These are phyloP conservation scores for Thinocorus orbignyianus DNA, from an alignment of 2,113 vertebrate species.

Conservation along the genomic window DNA sequence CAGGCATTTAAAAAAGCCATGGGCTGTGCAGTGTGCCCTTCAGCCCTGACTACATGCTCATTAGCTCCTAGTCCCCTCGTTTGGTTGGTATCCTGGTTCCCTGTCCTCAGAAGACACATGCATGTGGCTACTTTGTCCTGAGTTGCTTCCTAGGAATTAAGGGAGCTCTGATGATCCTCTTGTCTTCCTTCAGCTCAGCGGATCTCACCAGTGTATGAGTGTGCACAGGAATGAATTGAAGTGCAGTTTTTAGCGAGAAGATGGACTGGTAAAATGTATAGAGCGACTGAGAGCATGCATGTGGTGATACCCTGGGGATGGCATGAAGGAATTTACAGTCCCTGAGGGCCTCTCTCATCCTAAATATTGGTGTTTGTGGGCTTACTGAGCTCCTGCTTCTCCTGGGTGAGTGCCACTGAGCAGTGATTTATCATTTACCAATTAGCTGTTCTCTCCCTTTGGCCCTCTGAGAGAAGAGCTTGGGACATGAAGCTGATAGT, in stretches of 20 bases:
- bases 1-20: background rate
- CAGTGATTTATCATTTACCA: background rate
- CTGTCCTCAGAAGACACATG: background rate
- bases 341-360: background rate
- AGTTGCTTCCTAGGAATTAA: background rate
- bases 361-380: background rate
- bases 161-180: background rate
- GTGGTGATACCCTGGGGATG: too few relatives aligned
- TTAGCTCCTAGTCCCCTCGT: background rate
- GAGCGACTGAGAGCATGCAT: accelerated
- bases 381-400: background rate
- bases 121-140: background rate
- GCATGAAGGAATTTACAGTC: background rate
- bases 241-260: background rate
- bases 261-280: background rate
- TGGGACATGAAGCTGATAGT: background rate
- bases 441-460: background rate
- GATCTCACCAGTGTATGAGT: background rate
- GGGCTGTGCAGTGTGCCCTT: background rate
- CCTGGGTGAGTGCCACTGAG: background rate
- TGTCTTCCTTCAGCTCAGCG: background rate
- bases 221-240: background rate
- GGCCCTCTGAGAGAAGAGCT: background rate
- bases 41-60: background rate
- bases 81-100: background rate